Percentiles rank a stretch among this genome's conserved stretches.
These are phyloP conservation scores for Trissonchulus latispiculum DNA, from an alignment of 2,888 invertebrate genomes.

Conservation along the genomic window DNA sequence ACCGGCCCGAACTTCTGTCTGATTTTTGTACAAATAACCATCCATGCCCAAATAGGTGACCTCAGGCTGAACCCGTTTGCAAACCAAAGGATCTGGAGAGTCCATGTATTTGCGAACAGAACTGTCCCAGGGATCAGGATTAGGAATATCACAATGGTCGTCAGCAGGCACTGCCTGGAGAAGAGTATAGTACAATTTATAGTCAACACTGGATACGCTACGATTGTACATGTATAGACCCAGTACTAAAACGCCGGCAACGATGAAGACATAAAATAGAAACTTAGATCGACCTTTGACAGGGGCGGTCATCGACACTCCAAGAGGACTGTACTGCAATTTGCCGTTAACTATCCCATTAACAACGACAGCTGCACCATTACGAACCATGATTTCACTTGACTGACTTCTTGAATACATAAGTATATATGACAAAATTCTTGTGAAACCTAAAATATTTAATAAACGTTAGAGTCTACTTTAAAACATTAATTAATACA, in stretches of 20 bases:
- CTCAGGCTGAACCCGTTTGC: conserved; percentile 33
- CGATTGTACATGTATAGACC: not conserved
- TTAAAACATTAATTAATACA: no score
- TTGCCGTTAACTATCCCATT: no score
- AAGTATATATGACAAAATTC: no score
- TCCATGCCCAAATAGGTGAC: conserved; percentile 29
- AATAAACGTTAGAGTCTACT: no score
- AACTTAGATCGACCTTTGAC: not conserved
- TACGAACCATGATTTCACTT: no score
- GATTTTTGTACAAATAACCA: conserved; percentile 29
- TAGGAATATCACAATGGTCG: conserved; percentile 29
- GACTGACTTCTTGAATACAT: no score
- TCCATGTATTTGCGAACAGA: conserved; percentile 30
- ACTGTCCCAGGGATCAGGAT: conserved; percentile 37
- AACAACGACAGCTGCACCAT: no score
- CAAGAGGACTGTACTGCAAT: not conserved
- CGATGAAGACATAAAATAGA: not conserved
- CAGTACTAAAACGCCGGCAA: not conserved
- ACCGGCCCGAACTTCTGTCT: not conserved
- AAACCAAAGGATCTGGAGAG: conserved; percentile 27
- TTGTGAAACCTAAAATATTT: no score
- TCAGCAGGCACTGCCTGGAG: not conserved
- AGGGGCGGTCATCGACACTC: not conserved
- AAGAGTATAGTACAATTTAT: not conserved
- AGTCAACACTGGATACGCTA: not conserved